These are phyloP conservation scores for Graphium colonna DNA, from an alignment of 2,888 invertebrate genomes.

Conservation along the genomic window DNA sequence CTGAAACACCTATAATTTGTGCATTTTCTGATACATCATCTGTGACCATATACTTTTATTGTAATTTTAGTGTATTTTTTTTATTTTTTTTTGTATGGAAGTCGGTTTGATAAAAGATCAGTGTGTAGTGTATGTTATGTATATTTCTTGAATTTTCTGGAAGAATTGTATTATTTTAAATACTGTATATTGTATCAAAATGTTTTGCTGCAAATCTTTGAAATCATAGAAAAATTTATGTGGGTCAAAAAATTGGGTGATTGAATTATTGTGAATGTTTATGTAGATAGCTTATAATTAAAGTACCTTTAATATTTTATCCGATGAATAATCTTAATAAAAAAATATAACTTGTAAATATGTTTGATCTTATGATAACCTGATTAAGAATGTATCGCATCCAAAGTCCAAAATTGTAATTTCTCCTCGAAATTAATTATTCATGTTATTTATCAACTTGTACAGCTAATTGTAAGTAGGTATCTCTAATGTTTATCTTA, in stretches of 20 bases:
- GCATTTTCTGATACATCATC: neutral
- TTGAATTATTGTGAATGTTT: constrained; percentile 43
- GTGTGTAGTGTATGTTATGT: too few relatives aligned
- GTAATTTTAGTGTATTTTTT: too few relatives aligned
- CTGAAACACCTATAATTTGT: neutral
- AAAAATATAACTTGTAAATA: constrained; percentile 52
- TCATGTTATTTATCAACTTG: constrained; percentile 69
- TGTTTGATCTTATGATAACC: constrained; percentile 51
- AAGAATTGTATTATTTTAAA: neutral
- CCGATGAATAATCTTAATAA: constrained; percentile 38
- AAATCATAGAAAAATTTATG: neutral
- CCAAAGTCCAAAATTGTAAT: constrained; percentile 60
- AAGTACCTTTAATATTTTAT: constrained; percentile 54
- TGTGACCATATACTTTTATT: too few relatives aligned
- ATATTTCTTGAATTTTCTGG: constrained; percentile 3
- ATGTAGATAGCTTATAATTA: constrained; percentile 48
- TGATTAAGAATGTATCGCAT: constrained; percentile 44
- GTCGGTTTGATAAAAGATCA: too few relatives aligned
- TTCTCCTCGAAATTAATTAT: constrained; percentile 55
- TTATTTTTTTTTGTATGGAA: too few relatives aligned
- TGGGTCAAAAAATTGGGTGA: constrained; percentile 20
- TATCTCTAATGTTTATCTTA: constrained; percentile 68
- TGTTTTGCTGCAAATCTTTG: too few relatives aligned
- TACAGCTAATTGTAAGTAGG: constrained; percentile 76
- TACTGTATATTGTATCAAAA: neutral